A percentile compares a stretch with the other conserved stretches of the same genome.
phyloP scores from a whole-genome alignment of 2,888 invertebrate species.

The Drosophila affinis region DNA sequence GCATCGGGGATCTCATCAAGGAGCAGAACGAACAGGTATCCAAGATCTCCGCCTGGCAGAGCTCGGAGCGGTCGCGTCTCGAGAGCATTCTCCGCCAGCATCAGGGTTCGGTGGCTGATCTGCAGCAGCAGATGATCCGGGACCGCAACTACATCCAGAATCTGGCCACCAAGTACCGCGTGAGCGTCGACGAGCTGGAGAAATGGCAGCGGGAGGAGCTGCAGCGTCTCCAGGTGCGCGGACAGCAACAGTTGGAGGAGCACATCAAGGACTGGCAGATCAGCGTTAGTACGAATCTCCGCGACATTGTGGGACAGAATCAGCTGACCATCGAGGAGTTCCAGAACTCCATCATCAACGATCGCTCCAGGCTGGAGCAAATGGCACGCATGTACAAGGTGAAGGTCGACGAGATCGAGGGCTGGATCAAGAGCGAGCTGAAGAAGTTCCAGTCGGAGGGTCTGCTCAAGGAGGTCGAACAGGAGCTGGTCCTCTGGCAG shows the following conservation, averaged over 20 bases:
- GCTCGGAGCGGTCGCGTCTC: constrained; percentile 78
- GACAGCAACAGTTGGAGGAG: constrained; percentile 70
- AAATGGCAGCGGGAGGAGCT: constrained; percentile 82
- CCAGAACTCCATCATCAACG: constrained; percentile 77
- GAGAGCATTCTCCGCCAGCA: constrained; percentile 79
- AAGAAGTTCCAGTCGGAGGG: constrained; percentile 80
- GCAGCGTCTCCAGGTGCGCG: constrained; percentile 74
- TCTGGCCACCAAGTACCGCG: constrained; percentile 80
- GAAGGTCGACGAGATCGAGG: constrained; percentile 81
- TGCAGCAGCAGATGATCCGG: constrained; percentile 75
- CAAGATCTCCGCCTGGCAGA: constrained; percentile 81
- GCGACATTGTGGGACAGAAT: constrained; percentile 76
- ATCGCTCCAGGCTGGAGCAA: constrained; percentile 77
- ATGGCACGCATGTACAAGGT: constrained; percentile 80
- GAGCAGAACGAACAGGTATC: constrained; percentile 81
- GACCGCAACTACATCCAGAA: constrained; percentile 79
- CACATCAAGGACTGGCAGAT: constrained; percentile 82
- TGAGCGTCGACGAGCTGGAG: constrained; percentile 81
- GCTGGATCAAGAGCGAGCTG: constrained; percentile 81
- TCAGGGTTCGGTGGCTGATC: constrained; percentile 78
- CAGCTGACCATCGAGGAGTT: constrained; percentile 82
- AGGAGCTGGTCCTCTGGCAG: constrained; percentile 80
- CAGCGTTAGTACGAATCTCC: constrained; percentile 75
- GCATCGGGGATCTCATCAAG: constrained; percentile 77
- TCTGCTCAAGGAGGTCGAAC: constrained; percentile 79